phyloP scores from a whole-genome alignment of 53 echinoderm and acorn worm genomes.

The Henricia sp. region DNA sequence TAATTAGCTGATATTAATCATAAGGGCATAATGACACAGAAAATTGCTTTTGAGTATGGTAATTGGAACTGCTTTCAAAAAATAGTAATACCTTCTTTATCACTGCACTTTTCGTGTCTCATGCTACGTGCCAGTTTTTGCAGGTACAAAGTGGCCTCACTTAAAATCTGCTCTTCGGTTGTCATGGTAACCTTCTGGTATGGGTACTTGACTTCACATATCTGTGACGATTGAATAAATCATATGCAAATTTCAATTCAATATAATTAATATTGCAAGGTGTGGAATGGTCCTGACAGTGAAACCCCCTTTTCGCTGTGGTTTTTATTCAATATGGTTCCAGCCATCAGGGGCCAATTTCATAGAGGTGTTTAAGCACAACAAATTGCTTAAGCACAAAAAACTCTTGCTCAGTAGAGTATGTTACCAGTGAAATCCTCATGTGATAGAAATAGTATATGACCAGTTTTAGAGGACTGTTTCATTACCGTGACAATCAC shows the following conservation, averaged over 20 bases:
- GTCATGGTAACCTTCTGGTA: conserved; percentile 25
- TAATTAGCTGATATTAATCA: background rate
- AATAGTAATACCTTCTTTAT: background rate
- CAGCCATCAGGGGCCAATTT: no score
- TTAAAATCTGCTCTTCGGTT: conserved; percentile 60
- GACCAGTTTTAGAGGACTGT: no score
- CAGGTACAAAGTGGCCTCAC: conserved; percentile 55
- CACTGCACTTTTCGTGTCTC: background rate
- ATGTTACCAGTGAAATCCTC: no score
- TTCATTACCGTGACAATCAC: no score
- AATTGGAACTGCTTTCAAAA: background rate
- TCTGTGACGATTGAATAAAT: conserved; percentile 11
- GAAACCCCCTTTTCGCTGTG: no score
- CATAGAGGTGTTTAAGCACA: no score
- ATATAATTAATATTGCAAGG: no score
- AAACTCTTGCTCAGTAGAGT: no score
- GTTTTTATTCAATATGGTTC: no score
- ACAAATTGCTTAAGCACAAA: no score
- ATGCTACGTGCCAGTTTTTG: conserved; percentile 30
- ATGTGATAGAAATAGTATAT: no score
- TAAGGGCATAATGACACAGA: background rate
- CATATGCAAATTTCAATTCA: background rate
- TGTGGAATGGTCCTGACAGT: no score
- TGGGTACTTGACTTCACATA: conserved; percentile 61
- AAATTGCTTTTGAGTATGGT: background rate